Evolutionary conservation across 2,888 invertebrate genomes (phyloP), one percentile per base, ranked within the genome.

Genomic region (Endomychus coccineus): DNA sequence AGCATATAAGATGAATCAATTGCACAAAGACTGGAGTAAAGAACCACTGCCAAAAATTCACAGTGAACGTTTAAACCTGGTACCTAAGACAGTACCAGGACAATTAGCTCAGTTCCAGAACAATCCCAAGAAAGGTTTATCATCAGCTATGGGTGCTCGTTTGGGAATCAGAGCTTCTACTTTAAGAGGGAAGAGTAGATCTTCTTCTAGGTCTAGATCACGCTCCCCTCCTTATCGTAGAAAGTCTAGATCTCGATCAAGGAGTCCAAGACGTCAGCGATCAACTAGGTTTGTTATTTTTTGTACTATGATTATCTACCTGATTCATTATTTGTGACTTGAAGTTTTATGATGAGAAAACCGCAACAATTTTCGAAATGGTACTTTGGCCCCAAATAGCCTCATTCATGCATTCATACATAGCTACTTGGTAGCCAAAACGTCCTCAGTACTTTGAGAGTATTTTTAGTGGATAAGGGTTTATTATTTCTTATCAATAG

Each of bases 21-120:
- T 92, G 27, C 84, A 84, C 78, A 86, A 90, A 58, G 89, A 97
- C 69, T 98, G 98, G 98, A 83, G 84, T 52, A 80, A 77, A 45
- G 96, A 97, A 63, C 88, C 94, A 16, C 74, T 96, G 49, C 96
- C 96, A 24, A 86, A 82, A 64, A 83, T 86, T 35, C 77, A 84
- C 58, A 85, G 85, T 62, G 85, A 86, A 61, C 73, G 83, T 21
- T 77, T 80, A 66, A 75, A 71, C 45, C 69, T 79, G 55, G 72
- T 77, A 36, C 77, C 77, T 2, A 35, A 35, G 34, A 33, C 17
- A 4, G 35, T 23, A 11, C 66, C 71, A 45, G 72, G 77, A 46
- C 64, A 73, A 49, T 59, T 78, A 51, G 63, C 74, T 44, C 68
- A 76, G 55, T 75, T 73, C 59, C 78, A 78, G 59, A 78, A 75